A percentile compares a stretch with the other conserved stretches of the same genome.
phyloP scores from a whole-genome alignment of 2,888 invertebrate genomes.

The Tinea semifulvella region DNA sequence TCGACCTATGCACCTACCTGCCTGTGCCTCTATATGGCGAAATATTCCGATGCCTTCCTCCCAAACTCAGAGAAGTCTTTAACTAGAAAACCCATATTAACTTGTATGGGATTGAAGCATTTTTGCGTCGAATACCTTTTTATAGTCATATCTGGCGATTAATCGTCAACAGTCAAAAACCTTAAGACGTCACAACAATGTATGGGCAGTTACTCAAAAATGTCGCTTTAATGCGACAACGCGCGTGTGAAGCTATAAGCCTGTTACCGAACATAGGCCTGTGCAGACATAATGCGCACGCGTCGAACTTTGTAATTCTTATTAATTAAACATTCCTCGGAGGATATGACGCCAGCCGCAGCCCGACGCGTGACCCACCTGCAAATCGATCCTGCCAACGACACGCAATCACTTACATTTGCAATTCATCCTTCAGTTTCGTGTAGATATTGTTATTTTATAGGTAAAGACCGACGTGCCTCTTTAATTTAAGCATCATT shows the following conservation, averaged over 20 bases:
- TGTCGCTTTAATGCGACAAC: not conserved
- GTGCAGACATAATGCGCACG: constrained; percentile 32
- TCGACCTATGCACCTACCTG: constrained; percentile 12
- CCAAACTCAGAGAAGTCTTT: not conserved
- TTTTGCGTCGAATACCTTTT: not conserved
- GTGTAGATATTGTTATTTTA: constrained; percentile 5
- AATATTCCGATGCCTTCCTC: constrained; percentile 6
- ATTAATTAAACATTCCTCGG: constrained; percentile 55
- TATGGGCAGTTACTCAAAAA: constrained; percentile 5
- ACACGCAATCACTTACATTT: constrained; percentile 26
- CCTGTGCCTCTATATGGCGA: not conserved
- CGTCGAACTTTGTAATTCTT: constrained; percentile 39
- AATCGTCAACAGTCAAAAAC: constrained; percentile 10
- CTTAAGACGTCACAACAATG: constrained; percentile 7
- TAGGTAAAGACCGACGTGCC: not conserved
- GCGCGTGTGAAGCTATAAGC: not conserved
- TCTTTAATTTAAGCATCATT: too few species aligned
- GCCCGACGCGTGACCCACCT: constrained; percentile 54
- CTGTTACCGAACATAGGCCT: constrained; percentile 49
- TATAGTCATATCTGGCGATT: constrained; percentile 8
- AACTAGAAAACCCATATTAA: not conserved
- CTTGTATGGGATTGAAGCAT: not conserved
- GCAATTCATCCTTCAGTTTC: constrained; percentile 51
- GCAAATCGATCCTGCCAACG: constrained; percentile 38
- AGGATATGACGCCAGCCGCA: constrained; percentile 62